These are phyloP conservation scores for Tetraneura akinire DNA, from an alignment of 1,140 invertebrate genomes.

Conservation along the genomic window DNA sequence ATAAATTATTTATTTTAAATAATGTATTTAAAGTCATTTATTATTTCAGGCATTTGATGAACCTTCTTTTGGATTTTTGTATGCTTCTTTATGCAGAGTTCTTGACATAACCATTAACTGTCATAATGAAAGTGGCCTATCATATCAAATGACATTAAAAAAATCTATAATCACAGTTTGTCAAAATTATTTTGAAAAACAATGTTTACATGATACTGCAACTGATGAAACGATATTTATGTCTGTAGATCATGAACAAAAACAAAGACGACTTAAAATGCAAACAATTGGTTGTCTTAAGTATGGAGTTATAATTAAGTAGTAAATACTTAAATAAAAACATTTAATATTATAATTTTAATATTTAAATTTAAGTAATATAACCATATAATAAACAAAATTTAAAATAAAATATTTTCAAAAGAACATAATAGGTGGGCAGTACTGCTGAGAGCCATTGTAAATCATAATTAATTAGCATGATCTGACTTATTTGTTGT, in stretches of 20 bases:
- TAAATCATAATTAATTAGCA: too few relatives aligned
- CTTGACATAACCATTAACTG: slow-evolving; percentile 31
- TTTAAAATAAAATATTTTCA: too few relatives aligned
- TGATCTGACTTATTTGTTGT: too few relatives aligned
- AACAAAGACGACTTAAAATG: slow-evolving; percentile 30
- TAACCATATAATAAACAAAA: too few relatives aligned
- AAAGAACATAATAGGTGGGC: too few relatives aligned
- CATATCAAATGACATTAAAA: slow-evolving; percentile 26
- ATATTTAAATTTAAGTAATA: too few relatives aligned
- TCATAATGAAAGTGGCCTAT: slow-evolving; percentile 20
- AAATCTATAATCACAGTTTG: slow-evolving; percentile 27
- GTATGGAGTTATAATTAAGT: too few relatives aligned
- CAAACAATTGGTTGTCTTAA: slow-evolving; percentile 40
- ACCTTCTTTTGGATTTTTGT: slow-evolving; percentile 36
- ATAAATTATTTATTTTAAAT: background rate
- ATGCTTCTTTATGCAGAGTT: slow-evolving; percentile 29
- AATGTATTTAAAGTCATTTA: background rate
- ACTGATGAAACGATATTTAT: background rate
- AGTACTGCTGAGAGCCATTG: too few relatives aligned
- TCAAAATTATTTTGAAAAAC: slow-evolving; percentile 37
- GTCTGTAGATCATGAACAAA: slow-evolving; percentile 11
- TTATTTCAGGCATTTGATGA: slow-evolving; percentile 36
- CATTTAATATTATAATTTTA: too few relatives aligned
- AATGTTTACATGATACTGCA: slow-evolving; percentile 25
- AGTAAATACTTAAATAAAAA: too few relatives aligned